These are phyloP conservation scores for Macrochelys suwanniensis DNA, from an alignment of 2,797 vertebrate genomes.

Conservation along the genomic window DNA sequence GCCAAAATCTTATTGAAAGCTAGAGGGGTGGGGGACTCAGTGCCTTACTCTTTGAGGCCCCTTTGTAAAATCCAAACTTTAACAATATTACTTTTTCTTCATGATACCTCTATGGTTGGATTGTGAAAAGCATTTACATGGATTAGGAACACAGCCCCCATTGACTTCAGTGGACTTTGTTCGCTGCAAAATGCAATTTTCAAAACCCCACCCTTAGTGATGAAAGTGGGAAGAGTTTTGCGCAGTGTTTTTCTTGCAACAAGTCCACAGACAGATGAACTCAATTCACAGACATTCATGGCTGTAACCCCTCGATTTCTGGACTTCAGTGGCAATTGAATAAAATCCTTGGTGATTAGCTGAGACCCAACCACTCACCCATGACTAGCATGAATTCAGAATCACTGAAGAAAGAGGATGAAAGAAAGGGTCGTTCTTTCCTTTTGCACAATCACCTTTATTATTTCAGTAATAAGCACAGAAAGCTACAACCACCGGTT, in stretches of 20 bases:
- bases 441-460: background rate
- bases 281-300: background rate
- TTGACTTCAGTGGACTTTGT: background rate
- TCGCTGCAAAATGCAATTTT: background rate
- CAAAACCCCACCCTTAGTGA: background rate
- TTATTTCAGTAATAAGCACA: background rate
- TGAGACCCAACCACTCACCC: background rate
- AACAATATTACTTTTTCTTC: background rate
- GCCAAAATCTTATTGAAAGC: background rate
- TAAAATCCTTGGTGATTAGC: background rate
- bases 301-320: background rate
- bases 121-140: fast-evolving
- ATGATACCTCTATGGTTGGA: background rate
- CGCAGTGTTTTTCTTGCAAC: background rate
- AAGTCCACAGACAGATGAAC: background rate
- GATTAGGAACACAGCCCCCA: background rate
- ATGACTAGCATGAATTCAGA: background rate
- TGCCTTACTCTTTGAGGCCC: background rate
- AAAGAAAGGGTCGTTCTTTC: background rate
- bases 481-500: background rate
- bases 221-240: background rate
- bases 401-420: background rate
- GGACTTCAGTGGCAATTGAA: background rate
- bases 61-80: background rate
- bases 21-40: background rate